Evolutionary conservation across 2,797 vertebrate species (phyloP).

Genomic region (Lophius americanus): DNA sequence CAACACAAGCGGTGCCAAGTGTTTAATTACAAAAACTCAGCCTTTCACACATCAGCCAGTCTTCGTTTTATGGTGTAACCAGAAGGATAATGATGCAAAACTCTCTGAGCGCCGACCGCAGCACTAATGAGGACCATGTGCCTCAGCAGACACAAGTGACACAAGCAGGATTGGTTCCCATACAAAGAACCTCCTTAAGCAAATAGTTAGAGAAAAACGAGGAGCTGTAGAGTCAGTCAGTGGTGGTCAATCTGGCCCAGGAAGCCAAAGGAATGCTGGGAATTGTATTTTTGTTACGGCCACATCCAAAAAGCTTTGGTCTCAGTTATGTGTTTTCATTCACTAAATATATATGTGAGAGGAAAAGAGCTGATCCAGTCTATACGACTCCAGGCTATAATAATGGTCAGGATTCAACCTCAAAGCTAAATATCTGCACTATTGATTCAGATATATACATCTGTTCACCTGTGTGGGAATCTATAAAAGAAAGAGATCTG

Average conservation of each 20-base stretch:
- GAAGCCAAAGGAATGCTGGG: conserved; percentile 76
- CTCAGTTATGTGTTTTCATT: conserved; percentile 70
- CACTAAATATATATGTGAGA: conserved; percentile 77
- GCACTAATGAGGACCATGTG: conserved; percentile 69
- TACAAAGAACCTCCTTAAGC: conserved; percentile 1
- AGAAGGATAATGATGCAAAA: conserved; percentile 58
- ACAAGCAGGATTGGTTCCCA: conserved; percentile 41
- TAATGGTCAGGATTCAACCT: conserved; percentile 47
- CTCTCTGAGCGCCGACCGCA: conserved; percentile 45
- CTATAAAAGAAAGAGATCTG: too few relatives aligned
- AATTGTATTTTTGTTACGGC: conserved; percentile 63
- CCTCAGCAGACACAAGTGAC: conserved; percentile 40
- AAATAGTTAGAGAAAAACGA: not conserved
- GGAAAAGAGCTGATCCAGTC: conserved; percentile 71
- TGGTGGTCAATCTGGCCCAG: conserved; percentile 33
- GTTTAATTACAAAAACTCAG: conserved; percentile 62
- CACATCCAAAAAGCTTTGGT: conserved; percentile 65
- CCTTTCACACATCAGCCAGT: conserved; percentile 55
- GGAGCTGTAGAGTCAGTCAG: conserved; percentile 5
- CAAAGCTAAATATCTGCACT: conserved; percentile 40
- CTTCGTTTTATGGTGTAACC: conserved; percentile 59
- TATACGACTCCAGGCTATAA: conserved; percentile 77
- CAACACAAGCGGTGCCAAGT: conserved; percentile 33
- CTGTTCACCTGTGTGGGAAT: conserved; percentile 1
- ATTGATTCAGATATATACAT: conserved; percentile 17